Percentiles rank a stretch among this genome's conserved stretches.
Conservation (phyloP, 2,113 vertebrate genomes). For the Astur gentilis region DNA sequence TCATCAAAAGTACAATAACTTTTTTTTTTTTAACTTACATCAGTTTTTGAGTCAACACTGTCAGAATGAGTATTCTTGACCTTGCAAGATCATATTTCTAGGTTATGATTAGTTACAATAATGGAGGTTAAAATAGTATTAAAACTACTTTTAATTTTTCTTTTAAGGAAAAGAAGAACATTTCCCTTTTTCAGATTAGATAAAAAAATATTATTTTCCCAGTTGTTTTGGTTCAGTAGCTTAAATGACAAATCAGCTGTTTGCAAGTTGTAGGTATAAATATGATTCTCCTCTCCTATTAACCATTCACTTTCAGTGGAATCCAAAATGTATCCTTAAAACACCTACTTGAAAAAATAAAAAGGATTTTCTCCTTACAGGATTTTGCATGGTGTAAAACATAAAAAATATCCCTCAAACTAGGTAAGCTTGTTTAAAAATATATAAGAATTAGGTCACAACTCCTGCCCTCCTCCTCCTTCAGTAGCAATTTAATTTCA, state of each 20-base stretch:
- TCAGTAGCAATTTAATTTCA: neutral
- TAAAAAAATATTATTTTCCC: neutral
- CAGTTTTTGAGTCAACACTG: neutral
- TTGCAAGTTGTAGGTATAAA: neutral
- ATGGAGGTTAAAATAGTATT: neutral
- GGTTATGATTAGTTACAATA: neutral
- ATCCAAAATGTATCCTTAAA: neutral
- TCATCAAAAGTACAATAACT: neutral
- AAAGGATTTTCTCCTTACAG: neutral
- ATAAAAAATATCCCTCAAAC: neutral
- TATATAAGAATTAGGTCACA: neutral
- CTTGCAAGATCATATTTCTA: neutral
- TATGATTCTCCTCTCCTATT: neutral
- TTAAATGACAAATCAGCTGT: neutral
- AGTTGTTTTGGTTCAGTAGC: neutral
- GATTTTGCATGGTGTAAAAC: neutral
- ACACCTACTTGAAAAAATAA: neutral
- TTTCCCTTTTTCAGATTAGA: neutral
- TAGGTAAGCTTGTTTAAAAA: neutral
- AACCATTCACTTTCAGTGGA: neutral
- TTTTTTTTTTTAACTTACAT: neutral
- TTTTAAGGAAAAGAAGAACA: neutral
- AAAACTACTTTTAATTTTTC: neutral
- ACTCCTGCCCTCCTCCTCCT: neutral
- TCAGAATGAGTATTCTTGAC: neutral